Base-by-base conservation (phyloP, 2,113 vertebrate genomes). In the Mohoua ochrocephala region DNA sequence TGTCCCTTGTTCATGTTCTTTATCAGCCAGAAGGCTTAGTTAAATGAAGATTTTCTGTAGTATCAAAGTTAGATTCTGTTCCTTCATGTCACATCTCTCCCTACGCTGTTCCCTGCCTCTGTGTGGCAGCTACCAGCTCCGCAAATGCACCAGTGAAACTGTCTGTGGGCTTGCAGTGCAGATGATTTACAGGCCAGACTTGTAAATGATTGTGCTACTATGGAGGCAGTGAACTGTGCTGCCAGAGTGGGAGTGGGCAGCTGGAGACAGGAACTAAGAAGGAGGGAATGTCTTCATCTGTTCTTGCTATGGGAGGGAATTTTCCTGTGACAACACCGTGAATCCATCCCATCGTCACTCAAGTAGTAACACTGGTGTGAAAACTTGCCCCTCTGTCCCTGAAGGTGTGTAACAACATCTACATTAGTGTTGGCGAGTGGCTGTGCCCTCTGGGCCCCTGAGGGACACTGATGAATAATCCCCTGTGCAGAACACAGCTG, bases 101-200 rank as follows among this genome's bases (percentile, higher is more conserved):
- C 1, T 41, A 21, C 0, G 0, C n/a, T 53, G 45, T 52, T 77
- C 33, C 42, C 21, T 67, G 64, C 53, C 42, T n/a, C 45, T 49
- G 47, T 3, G 2, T 3, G 1, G 54, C 63, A 53, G 26, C 71
- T 76, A 9, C 53, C 45, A 64, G 23, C 42, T 78, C 54, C 71
- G 30, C 28, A 39, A 35, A 41, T 0, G 15, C 23, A 31, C 26
- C 50, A 41, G 59, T 28, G 37, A 47, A 44, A 19, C 39, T 3
- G 1, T 47, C 23, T 31, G 50, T 53, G 81, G 33, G 42, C 24
- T 73, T 70, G 60, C 60, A 54, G 47, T 33, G 56, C 60, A 24
- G 68, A 15, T 67, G 73, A 50, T 84, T 80, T 74, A 61, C 84
- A 78, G 81, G 26, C 42, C 69, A 81, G 11, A 5, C 56, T 74